A percentile compares a stretch with the other conserved stretches of the same genome.
Evolutionary conservation across 2,888 invertebrate genomes (phyloP).

Genomic region (Onthophagus sagittarius): DNA sequence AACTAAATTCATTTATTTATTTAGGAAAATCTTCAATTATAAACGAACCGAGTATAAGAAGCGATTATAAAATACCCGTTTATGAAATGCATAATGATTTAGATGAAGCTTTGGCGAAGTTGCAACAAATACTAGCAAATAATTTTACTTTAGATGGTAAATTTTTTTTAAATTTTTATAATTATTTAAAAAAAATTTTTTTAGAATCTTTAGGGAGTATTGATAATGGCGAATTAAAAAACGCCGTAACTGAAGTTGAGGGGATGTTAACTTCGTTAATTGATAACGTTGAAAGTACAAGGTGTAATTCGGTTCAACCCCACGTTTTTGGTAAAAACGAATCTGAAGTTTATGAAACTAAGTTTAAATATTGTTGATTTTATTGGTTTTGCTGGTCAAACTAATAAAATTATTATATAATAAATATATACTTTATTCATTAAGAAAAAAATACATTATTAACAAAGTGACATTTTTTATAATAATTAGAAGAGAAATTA

Average conservation of each 20-base stretch:
- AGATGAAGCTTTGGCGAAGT: constrained; percentile 64
- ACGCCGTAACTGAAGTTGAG: constrained; percentile 68
- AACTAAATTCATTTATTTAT: neutral
- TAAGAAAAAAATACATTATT: constrained; percentile 8
- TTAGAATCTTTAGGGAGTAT: constrained; percentile 52
- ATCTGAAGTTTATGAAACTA: constrained; percentile 15
- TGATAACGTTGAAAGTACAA: constrained; percentile 58
- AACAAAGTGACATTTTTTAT: constrained; percentile 4
- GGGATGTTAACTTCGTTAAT: constrained; percentile 64
- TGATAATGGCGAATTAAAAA: constrained; percentile 64
- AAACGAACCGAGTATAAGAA: constrained; percentile 16
- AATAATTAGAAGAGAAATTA: neutral
- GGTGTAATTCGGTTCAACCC: constrained; percentile 19
- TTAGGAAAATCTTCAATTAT: neutral
- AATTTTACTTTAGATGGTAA: constrained; percentile 64
- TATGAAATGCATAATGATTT: constrained; percentile 61
- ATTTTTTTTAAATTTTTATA: constrained; percentile 18
- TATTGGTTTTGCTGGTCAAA: neutral
- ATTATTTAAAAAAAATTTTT: constrained; percentile 19
- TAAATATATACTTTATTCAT: constrained; percentile 10
- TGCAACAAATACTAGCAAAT: constrained; percentile 68
- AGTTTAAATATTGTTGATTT: constrained; percentile 16
- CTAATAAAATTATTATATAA: neutral
- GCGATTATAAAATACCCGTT: constrained; percentile 37
- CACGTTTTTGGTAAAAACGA: constrained; percentile 5